Percentiles rank a stretch among this genome's conserved stretches.
Evolutionary conservation across 2,888 invertebrate genomes (phyloP).

Genomic region (Gerosis bhagava): DNA sequence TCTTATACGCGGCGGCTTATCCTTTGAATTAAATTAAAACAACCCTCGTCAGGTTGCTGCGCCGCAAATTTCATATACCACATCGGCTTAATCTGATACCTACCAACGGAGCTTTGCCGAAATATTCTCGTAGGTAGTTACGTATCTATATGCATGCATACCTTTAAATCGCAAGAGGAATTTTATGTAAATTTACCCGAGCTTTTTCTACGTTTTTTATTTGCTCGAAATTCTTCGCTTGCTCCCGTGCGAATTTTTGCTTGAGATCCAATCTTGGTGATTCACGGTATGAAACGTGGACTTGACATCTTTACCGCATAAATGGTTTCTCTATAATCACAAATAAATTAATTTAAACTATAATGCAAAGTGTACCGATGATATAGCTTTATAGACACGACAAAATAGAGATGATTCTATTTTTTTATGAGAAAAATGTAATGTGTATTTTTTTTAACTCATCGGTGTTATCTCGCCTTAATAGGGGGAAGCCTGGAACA

Average conservation of each 20-base stretch:
- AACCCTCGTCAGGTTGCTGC: constrained; percentile 49
- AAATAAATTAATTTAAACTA: too few species aligned
- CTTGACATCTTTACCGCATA: too few species aligned
- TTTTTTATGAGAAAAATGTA: too few species aligned
- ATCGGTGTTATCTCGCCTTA: too few species aligned
- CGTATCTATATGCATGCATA: constrained; percentile 24
- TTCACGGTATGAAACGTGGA: too few species aligned
- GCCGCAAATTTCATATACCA: constrained; percentile 58
- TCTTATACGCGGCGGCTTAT: constrained; percentile 50
- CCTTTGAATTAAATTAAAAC: constrained; percentile 73
- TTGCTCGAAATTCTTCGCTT: constrained; percentile 43
- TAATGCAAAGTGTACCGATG: too few species aligned
- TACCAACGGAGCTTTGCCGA: constrained; percentile 36
- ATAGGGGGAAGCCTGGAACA: too few species aligned
- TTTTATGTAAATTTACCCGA: constrained; percentile 75
- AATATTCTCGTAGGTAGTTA: constrained; percentile 17
- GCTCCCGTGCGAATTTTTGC: constrained; percentile 27
- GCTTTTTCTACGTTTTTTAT: constrained; percentile 44
- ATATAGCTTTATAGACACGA: too few species aligned
- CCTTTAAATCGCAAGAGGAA: constrained; percentile 47
- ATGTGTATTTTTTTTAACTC: too few species aligned
- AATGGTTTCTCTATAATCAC: too few species aligned
- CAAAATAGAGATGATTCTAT: too few species aligned
- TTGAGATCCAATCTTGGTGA: too few species aligned
- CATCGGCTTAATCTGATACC: constrained; percentile 47